These are phyloP conservation scores for Brachionus calyciflorus DNA, from an alignment of 1,140 invertebrate species.

Conservation along the genomic window DNA sequence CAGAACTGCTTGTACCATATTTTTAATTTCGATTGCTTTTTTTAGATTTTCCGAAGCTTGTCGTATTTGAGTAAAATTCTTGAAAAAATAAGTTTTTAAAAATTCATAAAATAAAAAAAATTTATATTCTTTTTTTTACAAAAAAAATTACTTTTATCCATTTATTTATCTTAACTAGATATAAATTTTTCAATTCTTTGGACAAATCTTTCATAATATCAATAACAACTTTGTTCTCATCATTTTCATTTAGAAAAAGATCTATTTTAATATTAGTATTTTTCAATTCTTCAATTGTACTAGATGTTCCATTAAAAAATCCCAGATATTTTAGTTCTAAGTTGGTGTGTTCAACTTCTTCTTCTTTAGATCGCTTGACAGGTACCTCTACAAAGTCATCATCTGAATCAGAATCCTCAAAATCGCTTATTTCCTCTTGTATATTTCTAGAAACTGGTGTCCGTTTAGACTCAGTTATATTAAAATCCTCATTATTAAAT, in stretches of 20 bases:
- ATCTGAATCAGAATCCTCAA: conserved; percentile 41
- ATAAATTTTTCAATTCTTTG: conserved; percentile 49
- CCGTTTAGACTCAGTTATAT: neutral
- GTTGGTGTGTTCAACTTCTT: neutral
- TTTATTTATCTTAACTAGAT: conserved; percentile 48
- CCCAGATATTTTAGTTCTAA: conserved; percentile 7
- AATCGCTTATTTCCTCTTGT: neutral
- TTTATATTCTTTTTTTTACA: neutral
- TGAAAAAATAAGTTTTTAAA: neutral
- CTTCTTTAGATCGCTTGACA: conserved; percentile 49
- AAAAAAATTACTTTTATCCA: conserved; percentile 49
- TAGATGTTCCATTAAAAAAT: neutral
- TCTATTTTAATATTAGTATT: conserved; percentile 43
- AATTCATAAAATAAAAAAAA: too few relatives aligned
- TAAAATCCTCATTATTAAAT: conserved; percentile 50
- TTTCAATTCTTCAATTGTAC: neutral
- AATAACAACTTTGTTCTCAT: conserved; percentile 51
- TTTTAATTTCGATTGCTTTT: conserved; percentile 52
- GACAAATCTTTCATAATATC: conserved; percentile 52
- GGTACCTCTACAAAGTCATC: conserved; percentile 56
- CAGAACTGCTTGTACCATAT: conserved; percentile 43
- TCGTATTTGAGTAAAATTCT: conserved; percentile 44
- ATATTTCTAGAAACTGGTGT: neutral
- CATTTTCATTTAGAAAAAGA: conserved; percentile 41
- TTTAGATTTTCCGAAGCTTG: conserved; percentile 49